Percentiles rank a stretch among this genome's conserved stretches.
Evolutionary conservation across 2,888 invertebrate genomes (phyloP).

Genomic region (Scrobipalpa atriplicella): DNA sequence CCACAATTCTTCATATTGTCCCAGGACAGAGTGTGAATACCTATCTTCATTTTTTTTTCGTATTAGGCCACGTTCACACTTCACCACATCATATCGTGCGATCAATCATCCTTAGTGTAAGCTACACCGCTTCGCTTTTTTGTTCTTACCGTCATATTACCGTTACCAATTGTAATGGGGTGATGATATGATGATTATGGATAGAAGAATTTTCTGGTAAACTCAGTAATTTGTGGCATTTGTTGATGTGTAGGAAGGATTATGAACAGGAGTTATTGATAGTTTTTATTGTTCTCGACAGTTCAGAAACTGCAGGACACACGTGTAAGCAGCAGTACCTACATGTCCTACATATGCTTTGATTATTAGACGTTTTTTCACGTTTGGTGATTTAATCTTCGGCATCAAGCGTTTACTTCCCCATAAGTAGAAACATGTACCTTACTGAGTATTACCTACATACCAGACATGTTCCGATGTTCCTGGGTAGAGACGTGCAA

Average conservation of each 20-base stretch:
- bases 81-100: neutral
- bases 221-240: neutral
- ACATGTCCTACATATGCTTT: too few relatives aligned
- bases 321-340: too few relatives aligned
- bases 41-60: neutral
- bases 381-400: too few relatives aligned
- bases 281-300: too few relatives aligned
- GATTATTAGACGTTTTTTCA: too few relatives aligned
- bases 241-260: neutral
- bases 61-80: constrained; percentile 5
- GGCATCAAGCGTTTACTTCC: too few relatives aligned
- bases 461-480: neutral
- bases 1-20: too few relatives aligned
- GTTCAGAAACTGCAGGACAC: too few relatives aligned
- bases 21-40: neutral
- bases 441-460: neutral
- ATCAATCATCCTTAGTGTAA: constrained; percentile 29
- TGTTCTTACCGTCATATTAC: constrained; percentile 40
- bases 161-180: constrained; percentile 30
- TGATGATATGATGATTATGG: neutral
- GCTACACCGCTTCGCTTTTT: constrained; percentile 33
- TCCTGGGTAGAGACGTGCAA: neutral
- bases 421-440: neutral
- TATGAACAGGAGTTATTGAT: too few relatives aligned
- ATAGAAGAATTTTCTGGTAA: neutral